Conservation (phyloP, 2,113 vertebrate species). For the Panthera leo region DNA sequence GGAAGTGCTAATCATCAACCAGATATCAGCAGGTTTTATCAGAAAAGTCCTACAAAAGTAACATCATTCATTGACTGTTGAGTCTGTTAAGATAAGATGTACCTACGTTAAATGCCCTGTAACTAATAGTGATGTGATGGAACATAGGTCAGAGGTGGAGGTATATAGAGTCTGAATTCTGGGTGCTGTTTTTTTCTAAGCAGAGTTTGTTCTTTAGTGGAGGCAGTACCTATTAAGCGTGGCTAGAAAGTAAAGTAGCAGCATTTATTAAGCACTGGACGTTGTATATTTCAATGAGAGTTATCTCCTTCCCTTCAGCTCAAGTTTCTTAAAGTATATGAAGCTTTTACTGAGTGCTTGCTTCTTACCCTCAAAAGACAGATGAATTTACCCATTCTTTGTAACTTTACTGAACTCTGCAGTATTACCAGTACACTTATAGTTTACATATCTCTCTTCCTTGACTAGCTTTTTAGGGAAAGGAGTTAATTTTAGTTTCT, state of each 20-base stretch:
- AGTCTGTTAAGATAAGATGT: neutral
- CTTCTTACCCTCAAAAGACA: neutral
- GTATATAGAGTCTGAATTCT: neutral
- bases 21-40: neutral
- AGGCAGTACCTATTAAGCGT: neutral
- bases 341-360: neutral
- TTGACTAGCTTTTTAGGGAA: neutral
- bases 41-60: neutral
- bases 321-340: neutral
- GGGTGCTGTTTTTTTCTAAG: neutral
- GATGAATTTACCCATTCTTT: neutral
- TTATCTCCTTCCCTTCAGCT: neutral
- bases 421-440: neutral
- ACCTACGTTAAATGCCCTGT: neutral
- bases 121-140: neutral
- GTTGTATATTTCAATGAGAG: neutral
- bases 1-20: neutral
- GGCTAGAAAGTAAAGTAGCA: neutral
- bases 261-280: neutral
- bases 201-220: neutral
- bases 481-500: neutral
- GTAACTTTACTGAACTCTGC: neutral
- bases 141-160: neutral
- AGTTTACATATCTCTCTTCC: neutral
- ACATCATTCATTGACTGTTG: neutral